Percentiles rank a stretch among this genome's conserved stretches.
These are phyloP conservation scores for Gila robusta DNA, from an alignment of 2,797 vertebrate genomes.

Conservation along the genomic window DNA sequence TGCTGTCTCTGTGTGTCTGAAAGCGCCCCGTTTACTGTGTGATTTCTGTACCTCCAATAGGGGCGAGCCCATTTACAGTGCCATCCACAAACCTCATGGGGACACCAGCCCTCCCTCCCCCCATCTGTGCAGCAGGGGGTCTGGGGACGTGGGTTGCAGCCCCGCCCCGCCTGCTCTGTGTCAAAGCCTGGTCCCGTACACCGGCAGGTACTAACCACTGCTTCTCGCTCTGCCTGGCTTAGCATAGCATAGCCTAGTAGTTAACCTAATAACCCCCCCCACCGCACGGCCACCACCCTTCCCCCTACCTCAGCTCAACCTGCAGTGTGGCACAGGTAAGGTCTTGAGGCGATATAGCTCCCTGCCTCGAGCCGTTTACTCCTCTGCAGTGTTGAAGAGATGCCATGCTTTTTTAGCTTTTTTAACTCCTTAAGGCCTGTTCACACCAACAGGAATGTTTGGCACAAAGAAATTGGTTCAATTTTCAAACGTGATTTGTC, in stretches of 20 bases:
- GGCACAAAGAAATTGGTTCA: not conserved
- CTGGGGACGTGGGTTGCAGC: constrained; percentile 74
- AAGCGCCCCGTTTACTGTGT: constrained; percentile 82
- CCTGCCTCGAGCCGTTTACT: constrained; percentile 61
- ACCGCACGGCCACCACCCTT: constrained; percentile 10
- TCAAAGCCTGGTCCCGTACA: constrained; percentile 82
- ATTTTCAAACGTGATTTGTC: not conserved
- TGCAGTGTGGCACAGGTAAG: constrained; percentile 18
- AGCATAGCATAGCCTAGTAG: constrained; percentile 73
- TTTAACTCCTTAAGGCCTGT: not conserved
- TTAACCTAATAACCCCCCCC: constrained; percentile 46
- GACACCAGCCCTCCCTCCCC: constrained; percentile 78
- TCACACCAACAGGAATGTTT: not conserved
- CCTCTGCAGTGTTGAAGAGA: constrained; percentile 40
- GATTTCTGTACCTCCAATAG: constrained; percentile 83
- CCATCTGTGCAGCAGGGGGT: constrained; percentile 73
- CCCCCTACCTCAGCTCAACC: constrained; percentile 39
- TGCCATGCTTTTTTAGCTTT: not conserved
- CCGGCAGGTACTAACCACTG: constrained; percentile 85
- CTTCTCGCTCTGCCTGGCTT: constrained; percentile 72
- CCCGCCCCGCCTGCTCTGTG: constrained; percentile 80
- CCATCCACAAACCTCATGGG: constrained; percentile 84
- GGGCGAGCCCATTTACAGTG: constrained; percentile 86
- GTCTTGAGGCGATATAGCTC: not conserved
- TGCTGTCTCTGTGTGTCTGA: constrained; percentile 69